A percentile compares a stretch with the other conserved stretches of the same genome.
These are phyloP conservation scores for Cephus runcator DNA, from an alignment of 2,888 invertebrate species.

Conservation along the genomic window DNA sequence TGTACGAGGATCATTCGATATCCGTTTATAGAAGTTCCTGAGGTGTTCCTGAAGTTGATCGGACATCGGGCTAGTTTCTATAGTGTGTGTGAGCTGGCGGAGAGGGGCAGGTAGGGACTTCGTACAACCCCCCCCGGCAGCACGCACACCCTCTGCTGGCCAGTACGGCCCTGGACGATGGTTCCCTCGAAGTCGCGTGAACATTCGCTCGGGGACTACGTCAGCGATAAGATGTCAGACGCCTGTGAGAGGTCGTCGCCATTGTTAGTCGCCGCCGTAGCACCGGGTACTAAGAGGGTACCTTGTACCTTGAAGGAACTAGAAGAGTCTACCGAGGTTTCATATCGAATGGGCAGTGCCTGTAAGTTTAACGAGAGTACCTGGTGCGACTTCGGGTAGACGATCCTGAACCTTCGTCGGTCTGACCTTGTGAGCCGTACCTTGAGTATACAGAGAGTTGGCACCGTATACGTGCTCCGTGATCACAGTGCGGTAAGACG, in stretches of 20 bases:
- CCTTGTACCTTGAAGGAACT: background rate
- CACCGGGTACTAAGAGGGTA: background rate
- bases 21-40: background rate
- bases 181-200: background rate
- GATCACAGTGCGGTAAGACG: background rate
- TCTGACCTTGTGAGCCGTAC: background rate
- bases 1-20: background rate
- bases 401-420: background rate
- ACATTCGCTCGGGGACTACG: background rate
- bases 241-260: conserved; percentile 11
- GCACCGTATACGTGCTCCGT: background rate
- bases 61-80: background rate
- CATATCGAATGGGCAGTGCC: background rate
- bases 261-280: conserved; percentile 4
- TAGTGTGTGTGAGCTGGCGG: background rate
- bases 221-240: conserved; percentile 5
- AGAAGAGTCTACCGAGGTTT: background rate
- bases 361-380: background rate
- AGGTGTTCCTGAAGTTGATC: background rate
- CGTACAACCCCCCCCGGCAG: background rate
- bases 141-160: background rate
- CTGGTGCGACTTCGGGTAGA: background rate
- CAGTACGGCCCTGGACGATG: background rate
- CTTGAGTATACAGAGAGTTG: background rate
- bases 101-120: background rate